Percentiles rank a stretch among this genome's conserved stretches.
These are phyloP conservation scores for Elachura formosa DNA, from an alignment of 2,113 vertebrate genomes.

Conservation along the genomic window DNA sequence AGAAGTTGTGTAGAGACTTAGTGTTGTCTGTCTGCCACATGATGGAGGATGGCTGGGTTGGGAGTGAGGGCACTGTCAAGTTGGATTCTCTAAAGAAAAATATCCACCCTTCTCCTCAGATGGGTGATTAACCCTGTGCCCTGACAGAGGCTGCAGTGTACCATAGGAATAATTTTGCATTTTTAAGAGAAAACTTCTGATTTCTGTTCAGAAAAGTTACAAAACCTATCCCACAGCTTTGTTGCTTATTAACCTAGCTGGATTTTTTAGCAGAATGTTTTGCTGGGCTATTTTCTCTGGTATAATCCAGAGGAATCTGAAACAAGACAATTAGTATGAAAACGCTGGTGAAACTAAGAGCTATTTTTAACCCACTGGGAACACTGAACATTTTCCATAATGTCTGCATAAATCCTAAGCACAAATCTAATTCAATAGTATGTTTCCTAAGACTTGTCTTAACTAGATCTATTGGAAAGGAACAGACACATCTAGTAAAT, in stretches of 20 bases:
- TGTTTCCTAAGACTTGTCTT: background rate
- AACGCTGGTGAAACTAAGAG: background rate
- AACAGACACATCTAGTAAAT: background rate
- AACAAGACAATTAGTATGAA: background rate
- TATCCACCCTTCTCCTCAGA: background rate
- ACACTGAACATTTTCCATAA: background rate
- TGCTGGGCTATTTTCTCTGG: background rate
- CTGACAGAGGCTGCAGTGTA: background rate
- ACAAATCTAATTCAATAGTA: background rate
- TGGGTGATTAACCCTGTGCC: background rate
- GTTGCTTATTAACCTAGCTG: background rate
- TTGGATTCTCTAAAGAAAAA: background rate
- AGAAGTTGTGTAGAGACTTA: background rate
- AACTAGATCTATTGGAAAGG: background rate
- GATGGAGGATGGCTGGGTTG: fast-evolving
- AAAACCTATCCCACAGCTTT: background rate
- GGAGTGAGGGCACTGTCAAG: fast-evolving
- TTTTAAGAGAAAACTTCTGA: background rate
- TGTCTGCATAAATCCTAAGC: background rate
- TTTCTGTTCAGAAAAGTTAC: background rate
- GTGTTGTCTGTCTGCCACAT: fast-evolving
- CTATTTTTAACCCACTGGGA: background rate
- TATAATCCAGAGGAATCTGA: background rate
- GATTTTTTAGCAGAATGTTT: background rate
- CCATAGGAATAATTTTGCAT: background rate